Percentiles rank a stretch among this genome's conserved stretches.
Evolutionary conservation across 2,888 invertebrate genomes (phyloP).

Genomic region (Leptinotarsa peninsularis): DNA sequence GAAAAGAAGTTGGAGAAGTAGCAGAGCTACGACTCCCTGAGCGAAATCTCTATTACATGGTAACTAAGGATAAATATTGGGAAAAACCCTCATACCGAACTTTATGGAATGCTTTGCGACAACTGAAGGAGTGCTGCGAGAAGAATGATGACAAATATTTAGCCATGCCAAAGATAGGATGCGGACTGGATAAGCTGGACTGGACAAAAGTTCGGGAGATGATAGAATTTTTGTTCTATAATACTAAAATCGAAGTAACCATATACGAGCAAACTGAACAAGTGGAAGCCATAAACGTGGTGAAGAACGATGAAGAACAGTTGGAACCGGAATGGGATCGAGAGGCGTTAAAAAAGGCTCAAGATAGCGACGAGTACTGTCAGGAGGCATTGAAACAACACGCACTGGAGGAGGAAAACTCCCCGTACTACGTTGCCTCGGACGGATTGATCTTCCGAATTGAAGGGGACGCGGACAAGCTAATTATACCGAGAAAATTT

Average conservation of each 20-base stretch:
- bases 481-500: constrained; percentile 21
- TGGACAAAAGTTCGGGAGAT: constrained; percentile 28
- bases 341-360: constrained; percentile 18
- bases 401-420: constrained; percentile 12
- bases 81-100: constrained; percentile 22
- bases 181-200: constrained; percentile 20
- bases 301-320: background rate
- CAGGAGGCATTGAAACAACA: background rate
- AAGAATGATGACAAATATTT: constrained; percentile 16
- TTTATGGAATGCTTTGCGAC: constrained; percentile 16
- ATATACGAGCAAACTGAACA: constrained; percentile 15
- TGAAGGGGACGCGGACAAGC: constrained; percentile 16
- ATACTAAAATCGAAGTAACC: constrained; percentile 11
- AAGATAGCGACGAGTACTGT: constrained; percentile 23
- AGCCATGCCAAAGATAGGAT: constrained; percentile 20
- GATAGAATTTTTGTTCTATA: constrained; percentile 25
- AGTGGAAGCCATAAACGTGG: background rate
- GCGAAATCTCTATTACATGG: constrained; percentile 18
- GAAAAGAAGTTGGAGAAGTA: too few species aligned
- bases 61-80: constrained; percentile 24
- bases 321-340: constrained; percentile 29
- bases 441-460: constrained; percentile 18
- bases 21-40: background rate
- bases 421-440: constrained; percentile 14
- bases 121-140: constrained; percentile 20